Evolutionary conservation across 2,113 vertebrate species (phyloP), one percentile per base, ranked within the genome.

Genomic region (Aythya baeri): DNA sequence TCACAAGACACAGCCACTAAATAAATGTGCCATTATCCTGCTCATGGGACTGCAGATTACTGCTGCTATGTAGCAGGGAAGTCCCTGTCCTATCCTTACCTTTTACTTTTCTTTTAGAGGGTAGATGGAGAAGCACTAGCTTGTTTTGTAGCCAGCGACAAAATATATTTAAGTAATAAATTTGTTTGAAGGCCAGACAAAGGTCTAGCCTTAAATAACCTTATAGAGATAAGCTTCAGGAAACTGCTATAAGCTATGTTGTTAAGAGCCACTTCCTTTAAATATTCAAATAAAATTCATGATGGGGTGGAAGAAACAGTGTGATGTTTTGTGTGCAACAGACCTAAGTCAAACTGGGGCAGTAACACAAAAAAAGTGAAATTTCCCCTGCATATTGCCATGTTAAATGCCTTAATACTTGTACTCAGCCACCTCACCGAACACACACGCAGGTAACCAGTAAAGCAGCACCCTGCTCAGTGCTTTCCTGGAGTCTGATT

Each of bases 131-230:
- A 49, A 49, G 46, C 20, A 6, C 46, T 49, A 49, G 46, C 20
- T 49, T 22, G 46, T 49, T 49, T 49, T 49, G 46, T 22, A 49
- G 46, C 20, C 20, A 49, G 83, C 62, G 86, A 89, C 77, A 94
- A 94, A 84, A 63, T 26, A 18, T 63, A 79, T 49, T 49, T 68
- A 83, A 75, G 43, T 32, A 81, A 75, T 71, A 85, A 29, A 79
- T 57, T 77, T 86, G 71, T 90, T 71, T 74, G 79, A 91, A 95
- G 75, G 85, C 70, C 62, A 91, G 88, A 74, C 81, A 94, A 89
- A 94, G 89, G 83, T 83, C 95, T 93, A 55, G 41, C 76, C 63
- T 77, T 88, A 83, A 91, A 83, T 83, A 89, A 87, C 78, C 74
- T 89, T 82, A 61, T 1, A 61, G 58, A 94, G 75, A 54, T 85